phyloP scores from a whole-genome alignment of 2,797 vertebrate species.

The Scolopax bukidnonensis region DNA sequence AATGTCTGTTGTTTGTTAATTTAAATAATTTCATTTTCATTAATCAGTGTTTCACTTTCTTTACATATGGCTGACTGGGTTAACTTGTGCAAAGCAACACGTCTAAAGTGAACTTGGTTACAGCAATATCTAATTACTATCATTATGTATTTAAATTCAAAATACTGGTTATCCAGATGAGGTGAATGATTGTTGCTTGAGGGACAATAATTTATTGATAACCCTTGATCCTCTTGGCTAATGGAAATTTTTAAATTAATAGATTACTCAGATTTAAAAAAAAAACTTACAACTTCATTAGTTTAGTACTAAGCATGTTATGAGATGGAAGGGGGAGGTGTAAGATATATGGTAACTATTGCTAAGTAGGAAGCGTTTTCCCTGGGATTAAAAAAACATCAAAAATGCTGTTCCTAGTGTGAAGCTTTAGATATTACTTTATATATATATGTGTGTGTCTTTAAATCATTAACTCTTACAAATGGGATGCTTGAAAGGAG shows the following conservation, averaged over 20 bases:
- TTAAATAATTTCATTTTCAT: not conserved
- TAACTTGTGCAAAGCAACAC: not conserved
- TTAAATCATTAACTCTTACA: not conserved
- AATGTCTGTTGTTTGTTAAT: not conserved
- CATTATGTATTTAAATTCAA: not conserved
- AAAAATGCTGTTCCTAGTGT: not conserved
- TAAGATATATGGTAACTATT: not conserved
- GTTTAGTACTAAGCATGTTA: not conserved
- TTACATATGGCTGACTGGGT: not conserved
- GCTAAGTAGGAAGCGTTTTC: not conserved
- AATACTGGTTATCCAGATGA: not conserved
- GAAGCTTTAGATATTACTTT: not conserved
- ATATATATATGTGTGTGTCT: accelerated
- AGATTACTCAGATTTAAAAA: not conserved
- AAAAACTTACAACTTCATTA: not conserved
- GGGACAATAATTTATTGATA: not conserved
- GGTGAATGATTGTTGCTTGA: not conserved
- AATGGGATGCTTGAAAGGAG: not conserved
- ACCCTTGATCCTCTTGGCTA: not conserved
- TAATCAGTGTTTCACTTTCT: not conserved
- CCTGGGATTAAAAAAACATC: not conserved
- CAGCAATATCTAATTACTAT: not conserved
- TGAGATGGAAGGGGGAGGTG: not conserved
- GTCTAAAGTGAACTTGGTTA: not conserved
- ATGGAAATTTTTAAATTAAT: not conserved